phyloP scores from a whole-genome alignment of 2,888 invertebrate genomes.

The Archaeoteleia sp. region DNA sequence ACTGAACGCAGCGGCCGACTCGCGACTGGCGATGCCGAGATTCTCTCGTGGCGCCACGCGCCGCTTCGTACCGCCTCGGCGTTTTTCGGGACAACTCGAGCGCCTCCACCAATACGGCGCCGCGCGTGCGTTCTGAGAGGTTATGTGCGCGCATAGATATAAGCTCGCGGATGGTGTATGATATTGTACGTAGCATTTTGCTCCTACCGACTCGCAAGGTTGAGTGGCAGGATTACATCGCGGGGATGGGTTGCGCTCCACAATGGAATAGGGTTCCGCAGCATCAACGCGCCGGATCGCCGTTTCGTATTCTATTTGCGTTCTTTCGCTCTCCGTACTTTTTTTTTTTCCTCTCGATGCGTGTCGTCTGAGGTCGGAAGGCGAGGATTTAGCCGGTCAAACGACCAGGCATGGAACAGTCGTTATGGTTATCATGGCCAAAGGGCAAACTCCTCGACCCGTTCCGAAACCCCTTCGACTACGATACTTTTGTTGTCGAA shows the following conservation, averaged over 20 bases:
- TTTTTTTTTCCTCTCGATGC: slow-evolving; percentile 8
- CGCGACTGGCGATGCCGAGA: slow-evolving; percentile 70
- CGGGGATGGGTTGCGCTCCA: slow-evolving; percentile 35
- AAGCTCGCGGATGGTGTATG: not conserved
- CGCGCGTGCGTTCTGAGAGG: slow-evolving; percentile 4
- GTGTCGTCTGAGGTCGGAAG: slow-evolving; percentile 30
- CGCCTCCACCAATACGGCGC: slow-evolving; percentile 26
- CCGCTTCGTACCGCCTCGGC: slow-evolving; percentile 64
- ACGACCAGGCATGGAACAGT: slow-evolving; percentile 26
- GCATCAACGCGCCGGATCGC: slow-evolving; percentile 59
- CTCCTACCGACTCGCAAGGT: slow-evolving; percentile 31
- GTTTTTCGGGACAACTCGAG: slow-evolving; percentile 25
- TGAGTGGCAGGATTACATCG: slow-evolving; percentile 45
- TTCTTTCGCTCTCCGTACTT: slow-evolving; percentile 23
- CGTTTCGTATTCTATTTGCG: slow-evolving; percentile 61
- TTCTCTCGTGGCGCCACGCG: slow-evolving; percentile 70
- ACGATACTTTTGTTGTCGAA: slow-evolving; percentile 36
- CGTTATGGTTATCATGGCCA: slow-evolving; percentile 33
- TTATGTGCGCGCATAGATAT: slow-evolving; percentile 5
- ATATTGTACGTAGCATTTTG: slow-evolving; percentile 21
- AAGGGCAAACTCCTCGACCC: slow-evolving; percentile 17
- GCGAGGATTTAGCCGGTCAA: slow-evolving; percentile 29
- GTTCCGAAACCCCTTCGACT: slow-evolving; percentile 27
- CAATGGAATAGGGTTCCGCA: slow-evolving; percentile 47
- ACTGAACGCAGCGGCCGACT: slow-evolving; percentile 67